Base-by-base conservation (phyloP, 2,797 vertebrate species). In the Anabas testudineus region DNA sequence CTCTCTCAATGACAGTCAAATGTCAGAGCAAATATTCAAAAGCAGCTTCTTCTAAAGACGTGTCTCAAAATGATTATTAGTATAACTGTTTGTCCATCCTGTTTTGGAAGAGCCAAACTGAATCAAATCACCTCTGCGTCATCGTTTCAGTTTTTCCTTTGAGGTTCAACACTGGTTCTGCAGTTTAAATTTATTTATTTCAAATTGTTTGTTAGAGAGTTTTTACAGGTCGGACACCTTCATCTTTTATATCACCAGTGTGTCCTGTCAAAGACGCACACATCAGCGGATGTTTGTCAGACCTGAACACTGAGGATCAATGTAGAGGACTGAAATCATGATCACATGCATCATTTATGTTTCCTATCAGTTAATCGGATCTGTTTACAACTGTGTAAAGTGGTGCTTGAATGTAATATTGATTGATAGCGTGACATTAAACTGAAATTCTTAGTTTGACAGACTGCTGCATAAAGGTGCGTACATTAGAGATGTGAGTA, bases 321-420 rank as follows among this genome's bases (percentile, higher is more conserved):
- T n/a, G n/a, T n/a, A n/a, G n/a, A n/a, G n/a, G n/a, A n/a, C n/a
- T n/a, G n/a, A n/a, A n/a, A n/a, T n/a, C n/a, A n/a, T 14, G 13
- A 57, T 14, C 52, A 30, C 21, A 80, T 42, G 46, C 56, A 19
- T 57, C 19, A 26, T 67, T 81, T 16, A 37, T 57, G 45, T 60
- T 52, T 53, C 67, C 71, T 77, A 85, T 89, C 78, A 68, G 57
- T 85, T 83, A 81, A 86, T 75, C 74, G 54, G 52, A 78, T 71
- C 14, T 51, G 56, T 56, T n/a, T 41, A 55, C 12, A 61, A 39
- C 42, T 67, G 61, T 72, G 52, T 71, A 80, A 64, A 52, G 47
- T 28, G 5, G 18, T 34, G 10, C 47, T n/a, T 26, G 0, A 56
- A n/a, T n/a, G n/a, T n/a, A n/a, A n/a, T n/a, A n/a, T n/a, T n/a